Evolutionary conservation across 1,140 invertebrate species (phyloP).

Genomic region (Diachasmimorpha longicaudata): DNA sequence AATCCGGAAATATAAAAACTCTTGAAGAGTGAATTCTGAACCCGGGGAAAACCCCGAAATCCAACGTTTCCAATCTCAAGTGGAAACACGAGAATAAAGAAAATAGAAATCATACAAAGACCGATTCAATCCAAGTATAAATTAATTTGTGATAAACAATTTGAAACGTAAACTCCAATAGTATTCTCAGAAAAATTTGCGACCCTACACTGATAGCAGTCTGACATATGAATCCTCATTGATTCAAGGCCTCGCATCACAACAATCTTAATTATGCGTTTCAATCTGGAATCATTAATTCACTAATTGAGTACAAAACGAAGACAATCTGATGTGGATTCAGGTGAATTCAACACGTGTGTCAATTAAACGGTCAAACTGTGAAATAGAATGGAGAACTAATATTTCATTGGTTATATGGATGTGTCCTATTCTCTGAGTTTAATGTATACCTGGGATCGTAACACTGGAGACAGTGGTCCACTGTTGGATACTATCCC

Average conservation of each 20-base stretch:
- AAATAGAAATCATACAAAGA: too few relatives aligned
- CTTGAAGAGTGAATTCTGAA: too few relatives aligned
- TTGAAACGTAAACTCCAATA: too few relatives aligned
- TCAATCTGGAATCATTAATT: background rate
- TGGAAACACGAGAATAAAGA: too few relatives aligned
- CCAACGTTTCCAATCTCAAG: too few relatives aligned
- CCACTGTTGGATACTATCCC: conserved; percentile 13
- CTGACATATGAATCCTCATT: background rate
- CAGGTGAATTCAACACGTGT: background rate
- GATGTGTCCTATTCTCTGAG: background rate
- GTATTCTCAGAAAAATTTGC: too few relatives aligned
- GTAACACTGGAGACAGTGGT: background rate
- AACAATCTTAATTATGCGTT: background rate
- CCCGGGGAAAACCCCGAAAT: too few relatives aligned
- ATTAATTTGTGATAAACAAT: too few relatives aligned
- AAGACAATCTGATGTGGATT: background rate
- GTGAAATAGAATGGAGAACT: conserved; percentile 3
- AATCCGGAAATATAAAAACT: too few relatives aligned
- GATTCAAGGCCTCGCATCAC: background rate
- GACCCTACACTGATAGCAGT: background rate
- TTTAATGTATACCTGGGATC: conserved; percentile 7
- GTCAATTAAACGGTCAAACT: background rate
- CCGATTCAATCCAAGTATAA: too few relatives aligned
- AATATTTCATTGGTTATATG: conserved; percentile 18
- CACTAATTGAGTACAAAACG: background rate